Percentiles rank a stretch among this genome's conserved stretches.
These are phyloP conservation scores for Andrena bicolor DNA, from an alignment of 2,888 invertebrate genomes.

Conservation along the genomic window DNA sequence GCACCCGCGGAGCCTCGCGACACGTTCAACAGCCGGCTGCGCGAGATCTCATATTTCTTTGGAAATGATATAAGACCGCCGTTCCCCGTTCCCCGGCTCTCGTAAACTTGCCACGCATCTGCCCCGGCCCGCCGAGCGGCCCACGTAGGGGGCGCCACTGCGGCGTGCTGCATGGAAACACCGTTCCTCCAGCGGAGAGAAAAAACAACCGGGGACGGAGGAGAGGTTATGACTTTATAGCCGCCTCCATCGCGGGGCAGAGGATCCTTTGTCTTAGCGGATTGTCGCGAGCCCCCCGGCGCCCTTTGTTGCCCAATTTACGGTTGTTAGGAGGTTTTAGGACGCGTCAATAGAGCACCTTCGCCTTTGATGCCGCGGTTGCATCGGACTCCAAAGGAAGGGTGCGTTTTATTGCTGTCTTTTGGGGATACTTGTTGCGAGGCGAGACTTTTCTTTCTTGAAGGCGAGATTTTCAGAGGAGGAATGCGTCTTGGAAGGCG, in stretches of 20 bases:
- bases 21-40: conserved; percentile 60
- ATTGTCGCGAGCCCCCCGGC: conserved; percentile 30
- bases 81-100: conserved; percentile 75
- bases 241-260: conserved; percentile 52
- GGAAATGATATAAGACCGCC: conserved; percentile 81
- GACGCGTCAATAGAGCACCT: conserved; percentile 50
- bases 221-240: conserved; percentile 81
- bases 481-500: neutral
- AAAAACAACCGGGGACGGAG: conserved; percentile 7
- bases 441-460: conserved; percentile 2
- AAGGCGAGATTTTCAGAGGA: neutral
- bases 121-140: conserved; percentile 47
- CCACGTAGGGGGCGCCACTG: conserved; percentile 37
- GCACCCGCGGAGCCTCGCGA: conserved; percentile 62
- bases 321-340: conserved; percentile 75
- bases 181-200: conserved; percentile 20
- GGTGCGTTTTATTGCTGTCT: conserved; percentile 28
- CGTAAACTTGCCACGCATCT: conserved; percentile 79
- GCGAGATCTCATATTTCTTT: conserved; percentile 78
- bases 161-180: conserved; percentile 21
- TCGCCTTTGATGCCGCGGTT: conserved; percentile 1
- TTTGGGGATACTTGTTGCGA: neutral
- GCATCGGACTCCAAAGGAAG: neutral
- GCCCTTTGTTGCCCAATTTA: conserved; percentile 77
- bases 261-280: conserved; percentile 62